A percentile compares a stretch with the other conserved stretches of the same genome.
Conservation (phyloP, 1,140 invertebrate species). For the Drosophila baimaii region DNA sequence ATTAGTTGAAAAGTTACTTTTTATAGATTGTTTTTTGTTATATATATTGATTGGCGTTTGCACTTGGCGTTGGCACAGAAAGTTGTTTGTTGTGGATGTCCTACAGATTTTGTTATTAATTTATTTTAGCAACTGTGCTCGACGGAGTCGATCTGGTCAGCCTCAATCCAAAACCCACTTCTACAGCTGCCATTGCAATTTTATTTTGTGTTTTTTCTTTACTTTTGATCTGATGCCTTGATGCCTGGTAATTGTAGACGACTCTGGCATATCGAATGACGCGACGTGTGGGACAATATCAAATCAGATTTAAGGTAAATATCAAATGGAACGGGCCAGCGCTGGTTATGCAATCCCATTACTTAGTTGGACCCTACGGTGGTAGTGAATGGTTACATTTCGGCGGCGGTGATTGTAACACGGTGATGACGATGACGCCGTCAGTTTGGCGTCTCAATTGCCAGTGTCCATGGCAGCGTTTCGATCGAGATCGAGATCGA, state of each 20-base stretch:
- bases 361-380: slow-evolving; percentile 59
- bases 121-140: slow-evolving; percentile 3
- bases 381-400: slow-evolving; percentile 60
- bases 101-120: slow-evolving; percentile 29
- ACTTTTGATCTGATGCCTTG: slow-evolving; percentile 6
- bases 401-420: slow-evolving; percentile 29
- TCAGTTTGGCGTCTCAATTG: slow-evolving; percentile 69
- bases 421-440: slow-evolving; percentile 58
- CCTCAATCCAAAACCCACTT: slow-evolving; percentile 30
- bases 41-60: no score
- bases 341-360: slow-evolving; percentile 68
- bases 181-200: background rate
- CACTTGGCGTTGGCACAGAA: slow-evolving; percentile 34
- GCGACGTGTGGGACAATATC: slow-evolving; percentile 73
- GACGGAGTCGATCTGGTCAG: slow-evolving; percentile 20
- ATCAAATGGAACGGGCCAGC: slow-evolving; percentile 61
- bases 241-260: slow-evolving; percentile 69
- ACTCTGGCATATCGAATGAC: slow-evolving; percentile 75
- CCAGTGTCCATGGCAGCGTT: slow-evolving; percentile 37
- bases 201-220: background rate
- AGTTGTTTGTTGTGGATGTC: slow-evolving; percentile 47
- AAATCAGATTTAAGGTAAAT: slow-evolving; percentile 73
- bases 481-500: slow-evolving; percentile 23
- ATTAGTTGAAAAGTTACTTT: slow-evolving; percentile 34
- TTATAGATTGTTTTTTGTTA: slow-evolving; percentile 6